Evolutionary conservation across 2,888 invertebrate genomes (phyloP).

Genomic region (Drosophila neotestacea): DNA sequence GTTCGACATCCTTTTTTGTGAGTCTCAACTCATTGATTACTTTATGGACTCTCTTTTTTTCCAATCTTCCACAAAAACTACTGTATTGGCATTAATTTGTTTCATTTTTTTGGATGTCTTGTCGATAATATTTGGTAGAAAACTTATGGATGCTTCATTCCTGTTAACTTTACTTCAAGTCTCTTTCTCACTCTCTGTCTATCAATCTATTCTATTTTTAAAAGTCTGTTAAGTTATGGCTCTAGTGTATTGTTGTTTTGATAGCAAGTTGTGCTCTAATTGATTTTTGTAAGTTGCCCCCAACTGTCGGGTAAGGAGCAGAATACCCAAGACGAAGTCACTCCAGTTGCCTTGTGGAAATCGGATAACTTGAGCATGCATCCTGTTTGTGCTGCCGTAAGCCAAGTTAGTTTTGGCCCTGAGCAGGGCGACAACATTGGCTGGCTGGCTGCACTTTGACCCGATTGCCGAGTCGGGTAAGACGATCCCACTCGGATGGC

Average conservation of each 20-base stretch:
- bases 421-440: constrained; percentile 1
- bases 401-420: constrained; percentile 25
- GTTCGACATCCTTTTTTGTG: not conserved
- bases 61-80: not conserved
- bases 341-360: constrained; percentile 29
- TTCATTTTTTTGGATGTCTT: not conserved
- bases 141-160: not conserved
- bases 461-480: constrained; percentile 12
- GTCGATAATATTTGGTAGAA: not conserved
- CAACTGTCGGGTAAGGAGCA: constrained; percentile 10
- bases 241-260: constrained; percentile 13
- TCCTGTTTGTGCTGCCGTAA: constrained; percentile 22
- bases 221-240: not conserved
- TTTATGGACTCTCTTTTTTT: not conserved
- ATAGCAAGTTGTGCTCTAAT: constrained; percentile 36
- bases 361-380: constrained; percentile 45
- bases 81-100: not conserved
- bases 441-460: constrained; percentile 11
- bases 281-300: constrained; percentile 36
- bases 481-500: constrained; percentile 31
- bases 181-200: not conserved
- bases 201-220: not conserved
- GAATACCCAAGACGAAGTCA: constrained; percentile 24
- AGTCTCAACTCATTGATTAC: not conserved
- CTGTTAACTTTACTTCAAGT: not conserved